Conservation (phyloP, 2,797 vertebrate species). For the Paguma larvata region DNA sequence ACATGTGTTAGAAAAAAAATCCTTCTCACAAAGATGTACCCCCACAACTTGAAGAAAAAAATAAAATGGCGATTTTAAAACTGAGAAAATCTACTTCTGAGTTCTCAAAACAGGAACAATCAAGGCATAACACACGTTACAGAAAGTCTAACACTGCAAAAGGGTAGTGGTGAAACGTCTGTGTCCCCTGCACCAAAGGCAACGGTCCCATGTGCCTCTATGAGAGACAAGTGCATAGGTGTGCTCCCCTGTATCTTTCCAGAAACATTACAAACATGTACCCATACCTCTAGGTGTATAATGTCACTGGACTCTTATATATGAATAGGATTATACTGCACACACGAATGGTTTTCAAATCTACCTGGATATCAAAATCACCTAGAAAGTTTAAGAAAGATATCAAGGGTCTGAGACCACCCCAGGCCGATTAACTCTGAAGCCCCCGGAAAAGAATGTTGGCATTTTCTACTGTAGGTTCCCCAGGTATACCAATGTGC, state of each 20-base stretch:
- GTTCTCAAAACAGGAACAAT: neutral
- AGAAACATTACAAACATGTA: neutral
- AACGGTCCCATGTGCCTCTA: neutral
- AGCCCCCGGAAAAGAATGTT: neutral
- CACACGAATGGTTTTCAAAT: constrained; percentile 14
- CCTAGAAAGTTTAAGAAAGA: constrained; percentile 9
- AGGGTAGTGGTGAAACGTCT: neutral
- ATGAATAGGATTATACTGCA: neutral
- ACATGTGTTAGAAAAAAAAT: neutral
- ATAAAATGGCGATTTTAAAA: constrained; percentile 57
- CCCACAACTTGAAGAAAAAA: neutral
- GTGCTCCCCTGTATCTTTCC: neutral
- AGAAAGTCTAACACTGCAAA: neutral
- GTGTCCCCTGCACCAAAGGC: neutral
- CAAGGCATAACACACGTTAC: neutral
- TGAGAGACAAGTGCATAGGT: neutral
- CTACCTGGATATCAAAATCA: constrained; percentile 17
- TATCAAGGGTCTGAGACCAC: neutral
- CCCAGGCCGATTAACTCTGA: neutral
- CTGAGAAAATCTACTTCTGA: neutral
- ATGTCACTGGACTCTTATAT: neutral
- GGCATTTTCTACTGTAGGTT: neutral
- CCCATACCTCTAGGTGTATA: neutral
- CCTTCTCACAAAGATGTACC: neutral
- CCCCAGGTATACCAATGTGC: neutral